Evolutionary conservation across 2,888 invertebrate genomes (phyloP).

Genomic region (Tenthredo distinguenda): DNA sequence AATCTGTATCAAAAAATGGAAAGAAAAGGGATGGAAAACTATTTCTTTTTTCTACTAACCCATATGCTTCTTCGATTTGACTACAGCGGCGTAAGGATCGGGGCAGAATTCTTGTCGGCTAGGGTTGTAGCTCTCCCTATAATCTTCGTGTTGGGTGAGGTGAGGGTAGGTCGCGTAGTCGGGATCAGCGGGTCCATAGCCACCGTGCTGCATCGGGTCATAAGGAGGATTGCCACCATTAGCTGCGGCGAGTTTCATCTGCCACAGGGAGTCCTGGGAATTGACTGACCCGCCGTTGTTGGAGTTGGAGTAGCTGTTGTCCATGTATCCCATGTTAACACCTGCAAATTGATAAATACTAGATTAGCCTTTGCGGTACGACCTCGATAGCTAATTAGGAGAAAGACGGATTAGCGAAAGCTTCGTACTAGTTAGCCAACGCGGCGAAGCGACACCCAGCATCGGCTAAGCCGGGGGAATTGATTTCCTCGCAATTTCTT

Average conservation of each 20-base stretch:
- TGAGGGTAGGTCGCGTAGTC: conserved; percentile 93
- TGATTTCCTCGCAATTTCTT: background rate
- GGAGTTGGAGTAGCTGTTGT: conserved; percentile 95
- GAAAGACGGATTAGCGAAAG: conserved; percentile 31
- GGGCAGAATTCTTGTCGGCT: conserved; percentile 93
- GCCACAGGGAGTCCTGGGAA: conserved; percentile 96
- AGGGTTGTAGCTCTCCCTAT: conserved; percentile 89
- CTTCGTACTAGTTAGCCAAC: conserved; percentile 11
- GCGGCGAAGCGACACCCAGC: background rate
- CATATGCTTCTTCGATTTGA: conserved; percentile 94
- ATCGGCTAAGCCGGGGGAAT: background rate
- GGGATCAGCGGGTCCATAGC: conserved; percentile 88
- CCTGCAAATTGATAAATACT: conserved; percentile 79
- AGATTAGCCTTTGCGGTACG: background rate
- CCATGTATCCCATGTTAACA: conserved; percentile 94
- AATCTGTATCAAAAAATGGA: background rate
- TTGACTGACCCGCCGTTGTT: conserved; percentile 97
- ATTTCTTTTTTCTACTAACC: conserved; percentile 81
- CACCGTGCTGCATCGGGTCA: conserved; percentile 90
- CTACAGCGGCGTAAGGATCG: conserved; percentile 93
- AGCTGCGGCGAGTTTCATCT: conserved; percentile 93
- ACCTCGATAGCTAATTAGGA: conserved; percentile 33
- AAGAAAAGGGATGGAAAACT: background rate
- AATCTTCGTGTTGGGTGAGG: conserved; percentile 85
- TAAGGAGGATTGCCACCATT: conserved; percentile 85